Percentiles rank a stretch among this genome's conserved stretches.
phyloP scores from a whole-genome alignment of 1,140 invertebrate genomes.

The Cotesia chilonis region DNA sequence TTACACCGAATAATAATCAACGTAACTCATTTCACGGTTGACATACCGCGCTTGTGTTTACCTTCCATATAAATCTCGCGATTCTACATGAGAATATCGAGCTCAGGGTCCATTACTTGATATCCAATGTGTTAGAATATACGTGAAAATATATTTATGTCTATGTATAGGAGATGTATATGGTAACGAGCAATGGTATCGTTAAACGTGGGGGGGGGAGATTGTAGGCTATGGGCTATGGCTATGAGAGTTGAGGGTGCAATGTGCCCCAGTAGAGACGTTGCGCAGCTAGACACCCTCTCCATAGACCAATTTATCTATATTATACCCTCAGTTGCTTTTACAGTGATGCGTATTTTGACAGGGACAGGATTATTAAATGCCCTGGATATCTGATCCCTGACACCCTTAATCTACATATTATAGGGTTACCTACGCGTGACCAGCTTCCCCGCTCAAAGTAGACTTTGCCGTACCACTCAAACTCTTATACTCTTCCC shows the following conservation, averaged over 20 bases:
- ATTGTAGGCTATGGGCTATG: not conserved
- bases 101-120: too few species aligned
- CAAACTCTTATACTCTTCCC: not conserved
- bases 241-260: not conserved
- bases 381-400: slow-evolving; percentile 64
- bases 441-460: slow-evolving; percentile 47
- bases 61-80: too few species aligned
- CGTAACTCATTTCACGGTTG: too few species aligned
- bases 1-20: too few species aligned
- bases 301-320: slow-evolving; percentile 64
- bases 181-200: slow-evolving; percentile 16
- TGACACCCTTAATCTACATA: slow-evolving; percentile 67
- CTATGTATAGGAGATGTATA: not conserved
- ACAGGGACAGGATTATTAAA: slow-evolving; percentile 68
- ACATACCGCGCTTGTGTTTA: too few species aligned
- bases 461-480: not conserved
- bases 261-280: slow-evolving; percentile 13
- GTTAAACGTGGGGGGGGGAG: not conserved
- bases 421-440: slow-evolving; percentile 63
- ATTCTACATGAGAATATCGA: too few species aligned
- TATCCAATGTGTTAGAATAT: not conserved
- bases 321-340: slow-evolving; percentile 65
- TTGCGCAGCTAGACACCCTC: slow-evolving; percentile 36
- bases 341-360: slow-evolving; percentile 64
- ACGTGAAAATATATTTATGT: slow-evolving; percentile 24